Base-by-base conservation (phyloP, 2,888 invertebrate genomes). In the Acrobasis consociella region DNA sequence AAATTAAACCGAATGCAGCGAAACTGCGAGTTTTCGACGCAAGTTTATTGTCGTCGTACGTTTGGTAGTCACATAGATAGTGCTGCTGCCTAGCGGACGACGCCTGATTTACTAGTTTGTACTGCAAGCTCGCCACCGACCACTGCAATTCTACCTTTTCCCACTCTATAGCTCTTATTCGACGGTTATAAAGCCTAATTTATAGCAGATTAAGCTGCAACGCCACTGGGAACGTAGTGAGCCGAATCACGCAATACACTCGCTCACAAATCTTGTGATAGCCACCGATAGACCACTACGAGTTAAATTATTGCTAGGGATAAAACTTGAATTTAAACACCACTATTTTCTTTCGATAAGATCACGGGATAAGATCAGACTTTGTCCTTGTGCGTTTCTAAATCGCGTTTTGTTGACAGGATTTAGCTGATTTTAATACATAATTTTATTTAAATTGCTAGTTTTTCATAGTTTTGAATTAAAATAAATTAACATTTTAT, bases 51-150 rank as follows among this genome's bases (percentile, higher is more conserved):
- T 65, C 61, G 64, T 64, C 64, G 64, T 69, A 67, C 60, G 62
- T 69, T 63, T 49, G 37, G 62, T 60, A 66, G 66, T 65, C 65
- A 64, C 63, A 51, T 53, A 55, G 64, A 66, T 64, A 71, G 77
- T 75, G 74, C 77, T 72, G 75, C 74, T 71, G 68, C 69, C 75
- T 70, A 51, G 66, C 65, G 69, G 70, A 65, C 67, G 66, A 63
- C 62, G 37, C 39, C 69, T 72, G 72, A 77, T 74, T 76, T 77
- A 78, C 71, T 64, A 56, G 55, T 61, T 64, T 66, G 62, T 65
- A 66, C 64, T 66, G 66, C 65, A 67, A 58, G 65, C 66, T 64
- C 52, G 61, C 61, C 16, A 22, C 49, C 39, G 39, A 22, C 39
- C 53, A 59, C 53, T 55, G 31, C 58, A 59, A 39, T 16, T n/a